Conservation (phyloP, 2,113 vertebrate species). For the Panthera leo region DNA sequence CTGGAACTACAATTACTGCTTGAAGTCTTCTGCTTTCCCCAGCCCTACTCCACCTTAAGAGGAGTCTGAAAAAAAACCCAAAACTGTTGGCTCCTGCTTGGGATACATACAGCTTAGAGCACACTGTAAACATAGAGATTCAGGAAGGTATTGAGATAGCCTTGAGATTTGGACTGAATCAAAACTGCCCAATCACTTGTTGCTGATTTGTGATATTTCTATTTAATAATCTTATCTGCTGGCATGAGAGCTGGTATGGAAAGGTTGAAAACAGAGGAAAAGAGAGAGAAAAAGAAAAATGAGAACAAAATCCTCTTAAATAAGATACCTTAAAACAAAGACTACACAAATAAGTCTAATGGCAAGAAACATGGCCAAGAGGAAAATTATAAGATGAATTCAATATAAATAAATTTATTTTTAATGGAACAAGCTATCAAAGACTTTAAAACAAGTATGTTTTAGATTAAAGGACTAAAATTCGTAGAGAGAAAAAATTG, state of each 20-base stretch:
- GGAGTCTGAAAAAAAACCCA: neutral
- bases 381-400: neutral
- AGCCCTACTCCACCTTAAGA: neutral
- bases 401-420: constrained; percentile 15
- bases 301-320: neutral
- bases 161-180: neutral
- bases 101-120: neutral
- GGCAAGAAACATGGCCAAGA: neutral
- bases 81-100: neutral
- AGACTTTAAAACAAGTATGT: neutral
- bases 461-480: constrained; percentile 22
- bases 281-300: neutral
- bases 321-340: neutral
- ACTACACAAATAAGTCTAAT: neutral
- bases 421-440: neutral
- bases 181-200: neutral
- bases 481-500: neutral
- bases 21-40: neutral
- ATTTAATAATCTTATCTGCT: neutral
- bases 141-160: neutral
- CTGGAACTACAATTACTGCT: neutral
- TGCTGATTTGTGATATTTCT: neutral
- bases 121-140: neutral
- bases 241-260: neutral
- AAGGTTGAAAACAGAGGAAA: neutral